Conservation (phyloP, 1,140 invertebrate species). For the Dendrolimus punctatus region DNA sequence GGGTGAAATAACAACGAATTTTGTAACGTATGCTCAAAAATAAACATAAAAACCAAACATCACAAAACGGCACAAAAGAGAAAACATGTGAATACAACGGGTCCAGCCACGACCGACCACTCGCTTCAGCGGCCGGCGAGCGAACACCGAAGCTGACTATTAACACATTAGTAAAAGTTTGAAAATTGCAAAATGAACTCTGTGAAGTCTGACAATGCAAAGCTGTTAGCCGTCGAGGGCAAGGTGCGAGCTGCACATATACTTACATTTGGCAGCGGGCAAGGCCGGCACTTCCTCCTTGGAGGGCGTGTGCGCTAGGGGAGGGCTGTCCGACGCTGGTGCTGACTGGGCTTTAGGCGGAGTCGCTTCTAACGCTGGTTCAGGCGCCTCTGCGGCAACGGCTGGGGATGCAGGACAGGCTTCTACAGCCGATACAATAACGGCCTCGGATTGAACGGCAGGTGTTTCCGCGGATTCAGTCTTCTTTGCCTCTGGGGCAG, state of each 20-base stretch:
- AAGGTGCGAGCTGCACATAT: constrained; percentile 16
- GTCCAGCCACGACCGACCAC: constrained; percentile 17
- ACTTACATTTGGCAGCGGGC: constrained; percentile 62
- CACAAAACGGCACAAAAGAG: constrained; percentile 70
- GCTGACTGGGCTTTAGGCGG: constrained; percentile 28
- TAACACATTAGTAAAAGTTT: constrained; percentile 60
- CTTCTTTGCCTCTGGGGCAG: neutral
- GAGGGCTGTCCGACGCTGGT: constrained; percentile 46
- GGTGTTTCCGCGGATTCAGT: neutral
- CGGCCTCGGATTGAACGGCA: neutral
- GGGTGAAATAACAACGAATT: constrained; percentile 72
- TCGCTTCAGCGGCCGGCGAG: too few species aligned
- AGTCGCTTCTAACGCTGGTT: constrained; percentile 11
- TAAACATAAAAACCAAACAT: constrained; percentile 66
- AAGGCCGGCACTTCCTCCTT: constrained; percentile 44
- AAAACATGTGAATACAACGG: constrained; percentile 36
- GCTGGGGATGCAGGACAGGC: constrained; percentile 7
- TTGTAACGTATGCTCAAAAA: constrained; percentile 66
- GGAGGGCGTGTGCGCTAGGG: constrained; percentile 52
- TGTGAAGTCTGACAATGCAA: constrained; percentile 56
- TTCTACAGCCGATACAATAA: constrained; percentile 4
- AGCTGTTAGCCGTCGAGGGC: constrained; percentile 42
- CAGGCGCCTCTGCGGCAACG: neutral
- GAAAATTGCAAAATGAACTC: constrained; percentile 68
- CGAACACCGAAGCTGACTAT: constrained; percentile 24